Evolutionary conservation across 2,113 vertebrate species (phyloP), one percentile per base, ranked within the genome.

Genomic region (Prunella fulvescens): DNA sequence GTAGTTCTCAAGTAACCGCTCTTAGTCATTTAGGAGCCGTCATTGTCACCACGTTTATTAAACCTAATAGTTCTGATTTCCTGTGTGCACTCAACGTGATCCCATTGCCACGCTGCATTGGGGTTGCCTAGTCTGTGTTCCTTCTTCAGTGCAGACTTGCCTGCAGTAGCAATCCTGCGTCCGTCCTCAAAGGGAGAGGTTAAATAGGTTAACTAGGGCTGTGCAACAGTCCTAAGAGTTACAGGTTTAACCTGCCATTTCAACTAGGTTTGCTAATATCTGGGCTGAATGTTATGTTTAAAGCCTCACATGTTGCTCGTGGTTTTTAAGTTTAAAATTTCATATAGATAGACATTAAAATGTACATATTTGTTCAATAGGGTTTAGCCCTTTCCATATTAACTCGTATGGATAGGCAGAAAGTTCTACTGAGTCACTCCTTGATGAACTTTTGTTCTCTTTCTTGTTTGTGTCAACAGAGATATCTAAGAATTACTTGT

Each of bases 341-440:
- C 2, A 0, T 35, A 16, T 6, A 20, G 31, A 6, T 14, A 44
- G 5, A 8, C 15, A 5, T 29, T 31, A 73, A 71, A 53, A n/a
- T 35, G 10, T 26, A 22, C 1, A 0, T 42, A 9, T 70, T 54
- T 14, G 9, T 7, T 50, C 48, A 39, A 1, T 16, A 0, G 10
- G 6, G 20, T 51, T 58, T 81, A 20, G 48, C 6, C 5, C 6
- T 19, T 7, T 62, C 17, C 26, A 0, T 35, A 3, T 44, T 33
- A 67, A n/a, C 4, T 14, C 19, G 10, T 31, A 2, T 11, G 3
- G 8, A 4, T 62, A 53, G 76, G 20, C 54, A 65, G 48, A 39
- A 93, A 39, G 33, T 61, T 23, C 54, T 67, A 5, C 11, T 28
- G 62, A 84, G 47, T 83, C 37, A 62, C 17, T 77, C 39, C 40